These are phyloP conservation scores for Diorhabda carinulata DNA, from an alignment of 1,140 invertebrate species.

Conservation along the genomic window DNA sequence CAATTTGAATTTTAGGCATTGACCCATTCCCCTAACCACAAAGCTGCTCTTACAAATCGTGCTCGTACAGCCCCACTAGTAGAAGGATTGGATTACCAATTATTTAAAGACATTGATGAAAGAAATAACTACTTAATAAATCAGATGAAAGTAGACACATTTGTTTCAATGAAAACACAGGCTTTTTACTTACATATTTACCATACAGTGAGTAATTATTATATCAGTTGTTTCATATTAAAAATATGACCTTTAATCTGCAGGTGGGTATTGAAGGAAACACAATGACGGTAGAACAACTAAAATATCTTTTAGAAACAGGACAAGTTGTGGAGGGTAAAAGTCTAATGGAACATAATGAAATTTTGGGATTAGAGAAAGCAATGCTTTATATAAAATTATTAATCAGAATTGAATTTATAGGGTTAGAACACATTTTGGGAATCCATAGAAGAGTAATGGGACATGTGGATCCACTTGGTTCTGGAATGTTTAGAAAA, in stretches of 20 bases:
- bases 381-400: slow-evolving; percentile 95
- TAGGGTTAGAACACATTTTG: slow-evolving; percentile 81
- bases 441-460: slow-evolving; percentile 90
- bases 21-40: slow-evolving; percentile 76
- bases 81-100: slow-evolving; percentile 80
- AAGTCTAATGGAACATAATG: slow-evolving; percentile 94
- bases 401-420: slow-evolving; percentile 65
- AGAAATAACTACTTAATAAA: slow-evolving; percentile 78
- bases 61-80: slow-evolving; percentile 83
- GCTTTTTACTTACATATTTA: slow-evolving; percentile 95
- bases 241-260: slow-evolving; percentile 18
- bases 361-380: slow-evolving; percentile 89
- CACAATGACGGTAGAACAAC: slow-evolving; percentile 91
- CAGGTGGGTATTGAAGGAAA: slow-evolving; percentile 91
- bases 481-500: slow-evolving; percentile 74
- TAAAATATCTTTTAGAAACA: slow-evolving; percentile 89
- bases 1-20: slow-evolving; percentile 57
- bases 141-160: slow-evolving; percentile 73
- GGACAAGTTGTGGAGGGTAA: slow-evolving; percentile 89
- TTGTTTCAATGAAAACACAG: slow-evolving; percentile 86
- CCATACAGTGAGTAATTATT: slow-evolving; percentile 91
- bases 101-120: slow-evolving; percentile 77
- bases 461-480: slow-evolving; percentile 87
- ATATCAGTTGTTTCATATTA: slow-evolving; percentile 4
- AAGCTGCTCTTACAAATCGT: slow-evolving; percentile 73